Evolutionary conservation across 1,140 invertebrate species (phyloP).

Genomic region (Drosophila bocki): DNA sequence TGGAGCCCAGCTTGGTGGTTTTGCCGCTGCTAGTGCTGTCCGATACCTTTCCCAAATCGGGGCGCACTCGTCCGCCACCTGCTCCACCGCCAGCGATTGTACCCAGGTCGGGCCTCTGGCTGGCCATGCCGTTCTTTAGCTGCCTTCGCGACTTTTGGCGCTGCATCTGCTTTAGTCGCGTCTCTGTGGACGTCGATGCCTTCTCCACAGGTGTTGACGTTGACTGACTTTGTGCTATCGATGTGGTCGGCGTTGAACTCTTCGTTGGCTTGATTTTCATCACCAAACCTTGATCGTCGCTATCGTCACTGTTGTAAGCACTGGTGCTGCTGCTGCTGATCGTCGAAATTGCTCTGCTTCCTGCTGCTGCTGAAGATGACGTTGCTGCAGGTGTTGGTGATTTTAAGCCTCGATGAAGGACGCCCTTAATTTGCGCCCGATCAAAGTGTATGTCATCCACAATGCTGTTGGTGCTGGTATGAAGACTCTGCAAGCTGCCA

Average conservation of each 20-base stretch:
- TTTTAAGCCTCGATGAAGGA: constrained; percentile 70
- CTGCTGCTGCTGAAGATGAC: constrained; percentile 7
- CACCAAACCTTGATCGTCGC: constrained; percentile 71
- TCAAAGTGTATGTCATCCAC: constrained; percentile 80
- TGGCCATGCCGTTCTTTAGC: constrained; percentile 84
- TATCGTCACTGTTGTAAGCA: constrained; percentile 74
- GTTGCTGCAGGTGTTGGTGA: constrained; percentile 50
- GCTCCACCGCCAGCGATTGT: constrained; percentile 83
- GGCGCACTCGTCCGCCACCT: constrained; percentile 85
- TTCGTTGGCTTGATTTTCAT: constrained; percentile 51
- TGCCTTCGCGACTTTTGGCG: constrained; percentile 77
- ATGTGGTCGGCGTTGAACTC: constrained; percentile 32
- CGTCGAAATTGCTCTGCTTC: background rate
- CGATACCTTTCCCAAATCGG: constrained; percentile 88
- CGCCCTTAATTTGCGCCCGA: constrained; percentile 81
- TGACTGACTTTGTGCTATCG: constrained; percentile 28
- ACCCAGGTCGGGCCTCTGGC: constrained; percentile 85
- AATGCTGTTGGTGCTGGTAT: constrained; percentile 85
- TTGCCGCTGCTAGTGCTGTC: constrained; percentile 45
- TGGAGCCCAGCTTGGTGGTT: constrained; percentile 11
- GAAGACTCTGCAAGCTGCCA: constrained; percentile 88
- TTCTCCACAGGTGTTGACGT: constrained; percentile 19
- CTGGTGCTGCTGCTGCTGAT: constrained; percentile 59
- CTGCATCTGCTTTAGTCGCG: constrained; percentile 79
- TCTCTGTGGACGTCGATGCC: constrained; percentile 76